These are phyloP conservation scores for Neoaliturus tenellus DNA, from an alignment of 2,888 invertebrate species.

Conservation along the genomic window DNA sequence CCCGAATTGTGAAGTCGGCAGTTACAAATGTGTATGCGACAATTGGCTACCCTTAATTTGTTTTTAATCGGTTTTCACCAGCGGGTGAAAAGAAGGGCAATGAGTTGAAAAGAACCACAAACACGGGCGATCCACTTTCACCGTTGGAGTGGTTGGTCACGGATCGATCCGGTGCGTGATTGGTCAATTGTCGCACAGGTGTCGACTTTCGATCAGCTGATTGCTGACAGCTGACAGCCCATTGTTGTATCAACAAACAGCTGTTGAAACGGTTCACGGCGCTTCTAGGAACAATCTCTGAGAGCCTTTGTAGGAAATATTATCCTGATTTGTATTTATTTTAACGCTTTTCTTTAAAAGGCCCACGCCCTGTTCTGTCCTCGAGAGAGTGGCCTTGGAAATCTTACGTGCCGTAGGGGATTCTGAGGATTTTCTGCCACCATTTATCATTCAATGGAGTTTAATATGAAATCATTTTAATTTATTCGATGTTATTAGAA, in stretches of 20 bases:
- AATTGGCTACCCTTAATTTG: not conserved
- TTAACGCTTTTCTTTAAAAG: no score
- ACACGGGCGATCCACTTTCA: not conserved
- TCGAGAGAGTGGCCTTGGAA: no score
- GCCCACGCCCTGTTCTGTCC: no score
- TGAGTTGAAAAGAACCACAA: slow-evolving; percentile 20
- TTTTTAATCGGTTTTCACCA: not conserved
- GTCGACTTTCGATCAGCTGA: slow-evolving; percentile 35
- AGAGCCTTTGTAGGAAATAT: not conserved
- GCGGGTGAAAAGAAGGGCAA: not conserved
- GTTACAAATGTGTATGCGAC: no score
- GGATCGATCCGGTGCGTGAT: slow-evolving; percentile 5
- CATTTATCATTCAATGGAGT: no score
- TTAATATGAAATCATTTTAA: no score
- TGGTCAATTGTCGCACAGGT: slow-evolving; percentile 21
- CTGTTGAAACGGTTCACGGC: slow-evolving; percentile 4
- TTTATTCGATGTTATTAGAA: no score
- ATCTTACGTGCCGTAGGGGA: no score
- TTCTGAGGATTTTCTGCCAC: no score
- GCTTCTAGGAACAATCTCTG: not conserved
- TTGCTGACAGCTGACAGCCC: not conserved
- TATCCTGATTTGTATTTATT: not conserved
- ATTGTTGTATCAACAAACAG: slow-evolving; percentile 7
- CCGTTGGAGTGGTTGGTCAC: not conserved
- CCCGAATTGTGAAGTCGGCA: no score